These are phyloP conservation scores for Leucophenga montana DNA, from an alignment of 2,888 invertebrate genomes.

Conservation along the genomic window DNA sequence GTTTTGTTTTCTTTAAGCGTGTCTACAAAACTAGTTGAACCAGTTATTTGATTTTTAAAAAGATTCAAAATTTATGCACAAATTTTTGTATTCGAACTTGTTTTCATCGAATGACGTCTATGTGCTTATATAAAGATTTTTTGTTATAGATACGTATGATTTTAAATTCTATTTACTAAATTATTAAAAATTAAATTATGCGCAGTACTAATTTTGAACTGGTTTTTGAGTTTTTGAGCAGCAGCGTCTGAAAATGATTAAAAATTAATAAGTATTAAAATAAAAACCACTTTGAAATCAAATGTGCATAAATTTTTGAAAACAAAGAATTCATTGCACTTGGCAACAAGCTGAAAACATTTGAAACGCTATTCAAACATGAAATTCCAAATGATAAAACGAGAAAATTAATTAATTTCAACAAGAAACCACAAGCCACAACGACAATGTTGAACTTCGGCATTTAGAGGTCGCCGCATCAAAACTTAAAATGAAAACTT, in stretches of 20 bases:
- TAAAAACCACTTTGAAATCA: no score
- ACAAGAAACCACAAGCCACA: slow-evolving; percentile 8
- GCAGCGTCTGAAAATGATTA: no score
- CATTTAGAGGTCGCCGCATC: slow-evolving; percentile 53
- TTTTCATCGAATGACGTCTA: slow-evolving; percentile 20
- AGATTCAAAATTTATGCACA: no score
- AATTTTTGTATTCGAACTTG: no score
- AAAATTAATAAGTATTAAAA: not conserved
- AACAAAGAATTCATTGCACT: slow-evolving; percentile 7
- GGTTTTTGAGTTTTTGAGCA: not conserved
- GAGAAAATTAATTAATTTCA: not conserved
- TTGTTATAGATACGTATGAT: not conserved
- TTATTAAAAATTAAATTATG: slow-evolving; percentile 7
- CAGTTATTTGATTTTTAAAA: no score
- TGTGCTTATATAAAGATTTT: not conserved
- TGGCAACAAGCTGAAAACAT: slow-evolving; percentile 1
- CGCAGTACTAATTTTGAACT: slow-evolving; percentile 4
- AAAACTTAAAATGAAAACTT: not conserved
- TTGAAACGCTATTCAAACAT: no score
- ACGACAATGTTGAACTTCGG: slow-evolving; percentile 50
- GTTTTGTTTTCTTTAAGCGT: no score
- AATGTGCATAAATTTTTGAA: slow-evolving; percentile 3
- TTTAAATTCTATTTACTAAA: not conserved
- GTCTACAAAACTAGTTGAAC: no score
- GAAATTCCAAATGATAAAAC: not conserved